Evolutionary conservation across 1,140 invertebrate genomes (phyloP).

Genomic region (Neodiprion virginianus): DNA sequence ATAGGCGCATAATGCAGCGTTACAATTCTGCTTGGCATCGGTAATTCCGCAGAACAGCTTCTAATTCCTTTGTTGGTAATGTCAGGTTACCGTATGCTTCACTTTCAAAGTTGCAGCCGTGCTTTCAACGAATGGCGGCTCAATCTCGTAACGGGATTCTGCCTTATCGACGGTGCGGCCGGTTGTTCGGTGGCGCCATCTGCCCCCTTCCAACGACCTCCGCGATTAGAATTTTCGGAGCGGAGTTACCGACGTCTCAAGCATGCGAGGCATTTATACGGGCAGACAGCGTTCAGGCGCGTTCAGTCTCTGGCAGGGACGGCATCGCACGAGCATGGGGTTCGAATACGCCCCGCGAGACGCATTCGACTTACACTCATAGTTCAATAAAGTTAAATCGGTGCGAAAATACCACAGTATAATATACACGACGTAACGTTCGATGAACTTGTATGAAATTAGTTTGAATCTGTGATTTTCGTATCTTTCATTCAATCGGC

Average conservation of each 20-base stretch:
- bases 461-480: too few relatives aligned
- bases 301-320: constrained; percentile 53
- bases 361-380: constrained; percentile 2
- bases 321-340: constrained; percentile 48
- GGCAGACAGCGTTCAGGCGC: constrained; percentile 48
- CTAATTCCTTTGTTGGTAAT: too few relatives aligned
- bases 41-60: too few relatives aligned
- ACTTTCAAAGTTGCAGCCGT: too few relatives aligned
- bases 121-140: too few relatives aligned
- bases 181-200: neutral
- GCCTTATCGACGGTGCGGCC: neutral
- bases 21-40: too few relatives aligned
- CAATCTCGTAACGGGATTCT: neutral
- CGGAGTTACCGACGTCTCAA: constrained; percentile 25
- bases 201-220: neutral
- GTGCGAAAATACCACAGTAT: constrained; percentile 11
- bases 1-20: too few relatives aligned
- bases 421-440: constrained; percentile 22
- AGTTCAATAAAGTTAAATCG: constrained; percentile 6
- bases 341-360: constrained; percentile 30
- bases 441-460: constrained; percentile 11
- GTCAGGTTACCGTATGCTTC: too few relatives aligned
- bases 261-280: constrained; percentile 49
- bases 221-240: neutral
- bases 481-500: too few relatives aligned